These are phyloP conservation scores for Bettongia penicillata DNA, from an alignment of 2,113 vertebrate species.

Conservation along the genomic window DNA sequence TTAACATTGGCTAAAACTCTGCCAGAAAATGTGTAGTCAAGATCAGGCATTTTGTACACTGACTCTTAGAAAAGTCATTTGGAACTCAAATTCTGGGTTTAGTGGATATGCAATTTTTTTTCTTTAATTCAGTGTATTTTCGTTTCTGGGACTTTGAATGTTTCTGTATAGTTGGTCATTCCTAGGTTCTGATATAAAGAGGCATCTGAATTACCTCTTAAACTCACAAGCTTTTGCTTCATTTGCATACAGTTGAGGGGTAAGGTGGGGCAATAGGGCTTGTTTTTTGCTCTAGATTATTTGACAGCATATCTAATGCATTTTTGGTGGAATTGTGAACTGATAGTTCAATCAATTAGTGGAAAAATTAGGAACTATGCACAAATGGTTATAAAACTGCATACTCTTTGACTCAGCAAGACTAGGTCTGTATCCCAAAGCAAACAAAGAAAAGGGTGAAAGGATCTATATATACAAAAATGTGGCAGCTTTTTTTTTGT, in stretches of 20 bases:
- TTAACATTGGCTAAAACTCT: constrained; percentile 88
- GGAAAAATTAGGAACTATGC: too few relatives aligned
- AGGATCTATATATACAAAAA: too few relatives aligned
- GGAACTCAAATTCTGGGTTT: constrained; percentile 91
- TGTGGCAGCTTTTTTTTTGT: too few relatives aligned
- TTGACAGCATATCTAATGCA: constrained; percentile 84
- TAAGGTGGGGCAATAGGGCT: constrained; percentile 93
- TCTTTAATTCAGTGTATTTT: constrained; percentile 92
- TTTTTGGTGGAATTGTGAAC: too few relatives aligned
- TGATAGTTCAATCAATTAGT: too few relatives aligned
- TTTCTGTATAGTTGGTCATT: constrained; percentile 87
- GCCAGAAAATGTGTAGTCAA: constrained; percentile 94
- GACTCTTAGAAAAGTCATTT: constrained; percentile 91
- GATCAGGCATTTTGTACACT: constrained; percentile 95
- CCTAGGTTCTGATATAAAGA: too few relatives aligned
- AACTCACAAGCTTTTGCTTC: constrained; percentile 90
- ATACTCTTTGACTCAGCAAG: too few relatives aligned
- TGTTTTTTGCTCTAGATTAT: constrained; percentile 96
- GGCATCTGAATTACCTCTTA: too few relatives aligned
- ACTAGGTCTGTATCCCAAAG: too few relatives aligned
- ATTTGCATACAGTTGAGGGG: constrained; percentile 95
- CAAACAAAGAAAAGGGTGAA: too few relatives aligned
- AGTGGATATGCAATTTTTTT: constrained; percentile 96
- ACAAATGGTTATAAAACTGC: too few relatives aligned
- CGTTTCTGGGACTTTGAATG: constrained; percentile 88